A percentile compares a stretch with the other conserved stretches of the same genome.
These are phyloP conservation scores for Alca torda DNA, from an alignment of 2,797 vertebrate species.

Conservation along the genomic window DNA sequence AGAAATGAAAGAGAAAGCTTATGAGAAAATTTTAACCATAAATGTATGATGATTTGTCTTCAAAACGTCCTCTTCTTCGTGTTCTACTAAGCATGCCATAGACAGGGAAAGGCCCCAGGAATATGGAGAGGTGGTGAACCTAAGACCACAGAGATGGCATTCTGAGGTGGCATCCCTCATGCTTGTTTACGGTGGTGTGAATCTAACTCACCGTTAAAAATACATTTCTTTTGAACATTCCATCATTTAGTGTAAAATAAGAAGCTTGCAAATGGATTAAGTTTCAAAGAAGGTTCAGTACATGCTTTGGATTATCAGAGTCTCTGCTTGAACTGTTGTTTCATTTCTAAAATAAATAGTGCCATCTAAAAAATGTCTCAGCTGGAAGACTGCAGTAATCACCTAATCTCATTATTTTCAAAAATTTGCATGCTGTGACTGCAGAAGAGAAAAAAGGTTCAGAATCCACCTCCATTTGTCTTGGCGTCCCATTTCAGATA, in stretches of 20 bases:
- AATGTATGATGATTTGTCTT: neutral
- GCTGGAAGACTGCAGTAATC: neutral
- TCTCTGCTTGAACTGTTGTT: neutral
- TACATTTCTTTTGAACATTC: neutral
- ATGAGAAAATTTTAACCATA: neutral
- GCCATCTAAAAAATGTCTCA: neutral
- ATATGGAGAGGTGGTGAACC: neutral
- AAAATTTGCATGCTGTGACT: neutral
- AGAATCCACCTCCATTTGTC: neutral
- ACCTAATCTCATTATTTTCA: neutral
- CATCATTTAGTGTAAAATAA: neutral
- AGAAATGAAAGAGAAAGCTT: neutral
- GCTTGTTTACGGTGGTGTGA: neutral
- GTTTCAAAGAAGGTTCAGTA: neutral
- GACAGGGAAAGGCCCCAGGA: neutral
- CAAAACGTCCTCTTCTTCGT: neutral
- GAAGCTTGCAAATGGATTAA: neutral
- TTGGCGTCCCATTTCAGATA: neutral
- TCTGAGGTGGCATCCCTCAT: neutral
- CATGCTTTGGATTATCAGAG: neutral
- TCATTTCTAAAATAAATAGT: neutral
- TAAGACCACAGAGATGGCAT: neutral
- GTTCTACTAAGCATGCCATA: neutral
- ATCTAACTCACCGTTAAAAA: neutral
- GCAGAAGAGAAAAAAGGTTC: neutral